Percentiles rank a stretch among this genome's conserved stretches.
phyloP scores from a whole-genome alignment of 2,113 vertebrate genomes.

The Corythoichthys haematopterus region DNA sequence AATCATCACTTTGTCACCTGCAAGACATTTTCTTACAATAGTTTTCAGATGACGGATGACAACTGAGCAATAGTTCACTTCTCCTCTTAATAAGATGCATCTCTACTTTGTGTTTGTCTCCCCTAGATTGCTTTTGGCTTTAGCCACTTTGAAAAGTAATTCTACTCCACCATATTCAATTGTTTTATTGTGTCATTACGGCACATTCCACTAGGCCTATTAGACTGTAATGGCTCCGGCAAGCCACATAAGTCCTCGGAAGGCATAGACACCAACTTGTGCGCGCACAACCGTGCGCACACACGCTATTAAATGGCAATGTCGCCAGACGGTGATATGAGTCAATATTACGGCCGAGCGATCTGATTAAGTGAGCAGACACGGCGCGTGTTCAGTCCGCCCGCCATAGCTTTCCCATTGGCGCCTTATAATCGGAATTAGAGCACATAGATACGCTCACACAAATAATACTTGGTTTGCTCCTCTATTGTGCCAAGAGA shows the following conservation, averaged over 20 bases:
- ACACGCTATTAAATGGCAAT: constrained; percentile 57
- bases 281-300: neutral
- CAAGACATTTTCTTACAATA: neutral
- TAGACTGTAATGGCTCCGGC: constrained; percentile 65
- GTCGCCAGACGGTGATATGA: constrained; percentile 56
- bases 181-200: constrained; percentile 72
- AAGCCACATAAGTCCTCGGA: constrained; percentile 46
- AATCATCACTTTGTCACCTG: neutral
- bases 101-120: constrained; percentile 53
- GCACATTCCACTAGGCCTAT: constrained; percentile 61
- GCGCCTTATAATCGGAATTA: constrained; percentile 38
- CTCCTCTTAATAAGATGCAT: constrained; percentile 46
- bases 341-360: constrained; percentile 54
- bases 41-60: neutral
- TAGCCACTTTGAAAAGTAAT: constrained; percentile 61
- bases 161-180: constrained; percentile 65
- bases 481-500: constrained; percentile 11
- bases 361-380: constrained; percentile 68
- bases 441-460: neutral
- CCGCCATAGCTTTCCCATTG: constrained; percentile 6
- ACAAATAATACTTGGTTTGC: neutral
- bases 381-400: constrained; percentile 28
- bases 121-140: constrained; percentile 58
- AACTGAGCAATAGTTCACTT: constrained; percentile 5
- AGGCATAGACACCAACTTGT: constrained; percentile 29